Base-by-base conservation (phyloP, 1,140 invertebrate species). In the Coptotermes formosanus region DNA sequence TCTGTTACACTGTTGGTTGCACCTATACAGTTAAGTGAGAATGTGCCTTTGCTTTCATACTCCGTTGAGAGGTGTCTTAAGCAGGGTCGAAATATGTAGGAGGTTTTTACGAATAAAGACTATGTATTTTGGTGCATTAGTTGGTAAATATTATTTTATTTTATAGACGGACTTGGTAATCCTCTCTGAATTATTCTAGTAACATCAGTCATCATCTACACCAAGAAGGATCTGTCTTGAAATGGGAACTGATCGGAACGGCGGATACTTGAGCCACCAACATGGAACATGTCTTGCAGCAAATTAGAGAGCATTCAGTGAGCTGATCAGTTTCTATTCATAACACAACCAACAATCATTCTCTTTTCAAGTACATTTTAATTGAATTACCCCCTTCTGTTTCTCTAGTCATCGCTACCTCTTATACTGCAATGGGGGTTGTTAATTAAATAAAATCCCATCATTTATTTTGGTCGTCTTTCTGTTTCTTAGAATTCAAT, bases 371-470 rank as follows among this genome's bases (percentile, higher is more conserved):
- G 64, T 75, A 75, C n/a, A 75, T 75, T 75, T 75, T 75, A 75
- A 75, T 75, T 75, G 64, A 75, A 75, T 75, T 75, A 75, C n/a
- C 64, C n/a, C 25, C 9, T 75, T 75, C 25, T 75, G 64, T 75
- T 75, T 75, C 64, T 64, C 19, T 30, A 9, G 7, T 75, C 64
- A 75, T 75, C 64, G 25, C 64, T 75, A 75, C n/a, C 64, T 16
- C 64, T 75, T 75, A 75, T 30, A 9, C n/a, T 75, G 11, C 64
- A 75, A 30, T n/a, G n/a, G n/a, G n/a, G 64, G 64, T 75, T 11
- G 64, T 75, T 75, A 75, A 75, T 75, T 75, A 30, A 75, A 75
- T 75, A 75, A 75, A 75, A 75, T 75, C 64, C 14, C n/a, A 75
- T 75, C 64, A 30, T 75, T 75, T 75, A 75, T 75, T n/a, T 75